Evolutionary conservation across 2,888 invertebrate species (phyloP), one percentile per base, ranked within the genome.

Genomic region (Chrysolina haemoptera): DNA sequence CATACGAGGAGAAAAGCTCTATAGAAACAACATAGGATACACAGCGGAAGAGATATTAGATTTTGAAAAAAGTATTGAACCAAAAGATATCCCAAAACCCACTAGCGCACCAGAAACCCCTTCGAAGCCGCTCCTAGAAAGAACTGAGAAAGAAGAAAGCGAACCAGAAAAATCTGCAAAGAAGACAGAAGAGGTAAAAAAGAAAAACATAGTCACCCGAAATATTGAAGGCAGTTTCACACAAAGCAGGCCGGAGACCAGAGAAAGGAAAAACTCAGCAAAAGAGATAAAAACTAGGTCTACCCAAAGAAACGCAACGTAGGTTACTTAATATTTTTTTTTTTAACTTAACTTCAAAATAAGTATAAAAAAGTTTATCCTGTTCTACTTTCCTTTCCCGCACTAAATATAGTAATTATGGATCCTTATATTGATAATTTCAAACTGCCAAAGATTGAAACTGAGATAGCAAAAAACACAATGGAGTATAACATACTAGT

Each of bases 211-310:
- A 40, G n/a, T n/a, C n/a, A n/a, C n/a, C 59, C 35, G 14, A 18
- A 35, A 62, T 27, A 62, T 62, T 35, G 35, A 62, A 8, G 14
- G 11, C 35, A 62, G 35, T 62, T 35, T 35, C 40, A n/a, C 40
- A 6, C 62, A 62, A 62, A 62, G 62, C 2, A 35, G 35, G 35
- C 62, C 35, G 35, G 62, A 62, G 35, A 62, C 62, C 62, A 62
- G 62, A 35, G 62, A 27, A 27, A 27, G 27, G 5, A 27, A 27
- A 27, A 27, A 27, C 27, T 27, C 27, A 27, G 27, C 27, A 62
- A 35, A 40, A 62, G 35, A 62, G 35, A 62, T 62, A 35, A n/a
- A 62, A 62, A 62, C 62, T 35, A 62, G 62, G 18, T 62, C 35
- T 14, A 62, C 35, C 35, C 62, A 62, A 14, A 62, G 35, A 35